Conservation (phyloP, 2,113 vertebrate species). For the Dendrocopos noguchii region DNA sequence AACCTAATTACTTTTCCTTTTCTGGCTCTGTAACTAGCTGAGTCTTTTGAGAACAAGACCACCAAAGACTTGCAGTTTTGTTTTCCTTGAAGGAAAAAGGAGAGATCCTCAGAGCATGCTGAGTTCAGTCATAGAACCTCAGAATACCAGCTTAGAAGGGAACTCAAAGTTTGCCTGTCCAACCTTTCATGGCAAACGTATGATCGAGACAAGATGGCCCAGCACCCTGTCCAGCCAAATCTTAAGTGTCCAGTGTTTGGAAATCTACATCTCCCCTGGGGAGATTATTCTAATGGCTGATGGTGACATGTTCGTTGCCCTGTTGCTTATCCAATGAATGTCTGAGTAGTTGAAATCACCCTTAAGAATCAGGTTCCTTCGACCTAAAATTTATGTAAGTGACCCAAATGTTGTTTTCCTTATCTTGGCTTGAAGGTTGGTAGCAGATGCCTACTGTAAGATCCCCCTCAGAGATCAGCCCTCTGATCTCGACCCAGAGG, state of each 20-base stretch:
- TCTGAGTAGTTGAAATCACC: background rate
- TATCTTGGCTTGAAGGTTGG: background rate
- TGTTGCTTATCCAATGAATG: background rate
- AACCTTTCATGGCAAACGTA: background rate
- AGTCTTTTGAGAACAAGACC: background rate
- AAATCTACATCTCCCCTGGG: background rate
- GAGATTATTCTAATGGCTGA: background rate
- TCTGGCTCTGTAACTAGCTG: background rate
- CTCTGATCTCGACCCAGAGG: background rate
- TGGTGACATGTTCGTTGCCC: background rate
- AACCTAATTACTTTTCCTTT: background rate
- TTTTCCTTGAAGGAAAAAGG: background rate
- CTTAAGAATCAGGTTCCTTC: too few relatives aligned
- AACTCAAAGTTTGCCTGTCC: background rate
- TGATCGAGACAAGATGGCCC: background rate
- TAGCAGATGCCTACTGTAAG: background rate
- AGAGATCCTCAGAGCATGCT: too few relatives aligned
- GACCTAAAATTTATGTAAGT: background rate
- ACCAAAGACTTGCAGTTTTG: background rate
- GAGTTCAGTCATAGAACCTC: background rate
- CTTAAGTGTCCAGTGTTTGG: background rate
- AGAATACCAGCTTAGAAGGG: background rate
- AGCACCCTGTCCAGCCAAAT: background rate
- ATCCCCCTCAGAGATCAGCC: background rate
- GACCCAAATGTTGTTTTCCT: background rate